Evolutionary conservation across 2,113 vertebrate genomes (phyloP).

Genomic region (Oplegnathus fasciatus): DNA sequence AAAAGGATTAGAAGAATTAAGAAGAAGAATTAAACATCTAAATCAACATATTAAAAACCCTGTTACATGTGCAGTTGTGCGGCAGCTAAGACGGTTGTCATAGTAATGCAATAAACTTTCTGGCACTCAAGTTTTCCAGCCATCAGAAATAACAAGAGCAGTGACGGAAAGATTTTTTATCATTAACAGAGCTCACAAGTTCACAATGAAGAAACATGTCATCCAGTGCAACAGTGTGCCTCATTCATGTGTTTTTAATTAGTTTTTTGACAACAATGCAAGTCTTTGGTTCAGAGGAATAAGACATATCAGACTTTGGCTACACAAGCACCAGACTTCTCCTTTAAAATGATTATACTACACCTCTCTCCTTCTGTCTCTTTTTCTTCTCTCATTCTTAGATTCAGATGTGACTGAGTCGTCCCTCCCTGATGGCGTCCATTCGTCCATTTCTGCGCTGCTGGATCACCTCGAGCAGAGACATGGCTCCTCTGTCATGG

Average conservation of each 20-base stretch:
- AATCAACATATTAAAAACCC: neutral
- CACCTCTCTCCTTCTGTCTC: neutral
- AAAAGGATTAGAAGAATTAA: neutral
- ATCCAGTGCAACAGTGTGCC: too few relatives aligned
- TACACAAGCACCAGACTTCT: neutral
- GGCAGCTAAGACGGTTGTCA: neutral
- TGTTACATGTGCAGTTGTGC: neutral
- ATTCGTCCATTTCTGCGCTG: constrained; percentile 78
- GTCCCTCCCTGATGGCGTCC: constrained; percentile 74
- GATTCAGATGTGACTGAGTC: constrained; percentile 81
- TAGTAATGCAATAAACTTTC: neutral
- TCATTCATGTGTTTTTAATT: too few relatives aligned
- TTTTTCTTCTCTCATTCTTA: constrained; percentile 25
- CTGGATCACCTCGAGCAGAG: constrained; percentile 81
- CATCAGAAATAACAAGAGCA: neutral
- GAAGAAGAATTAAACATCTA: neutral
- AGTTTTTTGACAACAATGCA: too few relatives aligned
- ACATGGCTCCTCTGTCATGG: constrained; percentile 75
- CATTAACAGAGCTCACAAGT: neutral
- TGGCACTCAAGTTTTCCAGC: neutral
- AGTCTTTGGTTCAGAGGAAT: neutral
- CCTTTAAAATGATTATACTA: neutral
- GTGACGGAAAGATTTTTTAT: neutral
- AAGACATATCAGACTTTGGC: neutral
- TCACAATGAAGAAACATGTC: too few relatives aligned